A percentile compares a stretch with the other conserved stretches of the same genome.
These are phyloP conservation scores for Lasioglossum morio DNA, from an alignment of 2,888 invertebrate species.

Conservation along the genomic window DNA sequence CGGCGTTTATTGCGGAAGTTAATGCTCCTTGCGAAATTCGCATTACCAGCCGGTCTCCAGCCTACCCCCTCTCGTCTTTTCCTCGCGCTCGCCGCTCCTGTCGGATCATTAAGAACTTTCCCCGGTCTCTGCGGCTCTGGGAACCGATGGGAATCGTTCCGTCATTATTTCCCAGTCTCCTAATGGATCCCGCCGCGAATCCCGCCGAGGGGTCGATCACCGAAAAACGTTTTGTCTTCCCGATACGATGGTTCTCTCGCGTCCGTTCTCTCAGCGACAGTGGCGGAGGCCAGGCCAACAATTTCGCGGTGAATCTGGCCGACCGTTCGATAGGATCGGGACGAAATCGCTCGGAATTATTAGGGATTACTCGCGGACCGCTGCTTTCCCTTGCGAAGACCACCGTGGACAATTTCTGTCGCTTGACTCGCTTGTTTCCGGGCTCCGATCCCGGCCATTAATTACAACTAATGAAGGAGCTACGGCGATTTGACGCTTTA, in stretches of 20 bases:
- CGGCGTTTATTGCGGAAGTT: conserved; percentile 66
- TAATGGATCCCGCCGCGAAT: conserved; percentile 58
- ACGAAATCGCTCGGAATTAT: conserved; percentile 60
- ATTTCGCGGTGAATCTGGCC: conserved; percentile 51
- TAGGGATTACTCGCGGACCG: conserved; percentile 47
- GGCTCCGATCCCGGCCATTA: conserved; percentile 5
- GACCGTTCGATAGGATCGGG: conserved; percentile 35
- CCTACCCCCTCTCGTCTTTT: background rate
- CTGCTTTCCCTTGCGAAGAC: background rate
- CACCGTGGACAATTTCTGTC: background rate
- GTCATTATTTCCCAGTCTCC: conserved; percentile 65
- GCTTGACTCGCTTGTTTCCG: conserved; percentile 12
- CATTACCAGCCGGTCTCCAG: conserved; percentile 49
- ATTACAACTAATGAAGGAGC: background rate
- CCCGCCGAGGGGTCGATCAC: conserved; percentile 22
- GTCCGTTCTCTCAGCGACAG: background rate
- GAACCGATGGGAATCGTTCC: conserved; percentile 65
- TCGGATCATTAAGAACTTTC: conserved; percentile 70
- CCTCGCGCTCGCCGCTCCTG: background rate
- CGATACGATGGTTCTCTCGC: conserved; percentile 16
- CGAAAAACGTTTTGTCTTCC: conserved; percentile 52
- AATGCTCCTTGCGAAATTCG: conserved; percentile 63
- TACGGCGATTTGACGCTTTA: background rate
- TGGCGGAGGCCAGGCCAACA: conserved; percentile 37
- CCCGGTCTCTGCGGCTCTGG: conserved; percentile 52